Evolutionary conservation across 1,140 invertebrate genomes (phyloP), one percentile per base, ranked within the genome.

Genomic region (Bombus sibiricus): DNA sequence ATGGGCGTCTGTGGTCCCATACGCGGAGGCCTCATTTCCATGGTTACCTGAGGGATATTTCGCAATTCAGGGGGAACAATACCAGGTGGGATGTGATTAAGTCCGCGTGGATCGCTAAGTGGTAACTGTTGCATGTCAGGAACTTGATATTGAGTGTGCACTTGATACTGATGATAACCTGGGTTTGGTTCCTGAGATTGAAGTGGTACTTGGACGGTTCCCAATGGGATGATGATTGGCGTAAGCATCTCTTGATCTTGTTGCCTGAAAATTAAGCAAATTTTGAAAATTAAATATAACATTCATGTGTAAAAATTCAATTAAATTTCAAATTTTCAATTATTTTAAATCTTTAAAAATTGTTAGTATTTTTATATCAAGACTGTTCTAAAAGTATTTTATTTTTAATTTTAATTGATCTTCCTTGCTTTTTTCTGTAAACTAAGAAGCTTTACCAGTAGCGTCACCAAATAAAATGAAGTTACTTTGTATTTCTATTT

Each of bases 161-260:
- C 86, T 79, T 94, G 94, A 41, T 94, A 95, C 28, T 92, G 92
- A 74, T 94, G 93, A 66, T 93, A 95, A 57, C 86, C 92, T 13
- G 92, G 89, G 53, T 91, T 85, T 18, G 86, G 74, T 71, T 95
- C 94, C 47, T 93, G 93, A 4, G 91, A 89, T 13, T 95, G 94
- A 32, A 95, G 85, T 41, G 95, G 95, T 43, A 95, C 93, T 76
- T 95, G 94, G 0, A 95, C 91, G 13, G 94, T 93, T 77, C 94
- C 95, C 75, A 95, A 78, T 25, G 95, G 95, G 75, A 95, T 93
- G 37, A 95, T 95, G 41, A 95, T 94, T n/a, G 95, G 95, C 6
- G 94, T 95, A 73, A 94, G 90, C 90, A 94, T 92, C 47, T 94
- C 94, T 74, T 93, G 93, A 1, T 94, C 92, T 79, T 94, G 93